Evolutionary conservation across 2,888 invertebrate genomes (phyloP).

Genomic region (Temnothorax ravouxi): DNA sequence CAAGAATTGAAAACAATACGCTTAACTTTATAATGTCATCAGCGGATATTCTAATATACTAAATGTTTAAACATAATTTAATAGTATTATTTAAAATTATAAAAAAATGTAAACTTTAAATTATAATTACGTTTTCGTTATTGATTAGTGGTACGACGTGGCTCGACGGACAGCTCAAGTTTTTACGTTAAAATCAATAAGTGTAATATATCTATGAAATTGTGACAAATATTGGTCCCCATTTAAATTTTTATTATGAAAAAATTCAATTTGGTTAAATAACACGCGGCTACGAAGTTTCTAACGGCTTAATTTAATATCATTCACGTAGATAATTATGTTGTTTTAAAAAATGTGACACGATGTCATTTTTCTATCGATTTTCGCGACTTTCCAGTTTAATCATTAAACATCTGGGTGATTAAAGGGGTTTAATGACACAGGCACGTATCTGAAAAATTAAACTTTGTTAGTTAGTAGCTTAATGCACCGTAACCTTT

Average conservation of each 20-base stretch:
- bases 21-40: background rate
- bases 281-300: background rate
- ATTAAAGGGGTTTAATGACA: background rate
- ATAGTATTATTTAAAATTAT: background rate
- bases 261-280: background rate
- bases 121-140: background rate
- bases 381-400: conserved; percentile 6
- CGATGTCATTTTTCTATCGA: background rate
- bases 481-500: conserved; percentile 8
- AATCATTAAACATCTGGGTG: conserved; percentile 13
- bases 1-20: background rate
- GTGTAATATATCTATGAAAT: background rate
- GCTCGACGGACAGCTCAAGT: background rate
- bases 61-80: background rate
- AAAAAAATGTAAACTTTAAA: background rate
- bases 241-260: background rate
- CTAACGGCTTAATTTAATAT: background rate
- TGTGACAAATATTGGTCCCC: background rate
- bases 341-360: background rate
- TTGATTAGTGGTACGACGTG: background rate
- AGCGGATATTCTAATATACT: background rate
- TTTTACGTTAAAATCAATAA: background rate
- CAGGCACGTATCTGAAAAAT: background rate
- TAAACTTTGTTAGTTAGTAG: conserved; percentile 21
- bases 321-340: background rate